Percentiles rank a stretch among this genome's conserved stretches.
These are phyloP conservation scores for Drosophila basisetae DNA, from an alignment of 2,888 invertebrate genomes.

Conservation along the genomic window DNA sequence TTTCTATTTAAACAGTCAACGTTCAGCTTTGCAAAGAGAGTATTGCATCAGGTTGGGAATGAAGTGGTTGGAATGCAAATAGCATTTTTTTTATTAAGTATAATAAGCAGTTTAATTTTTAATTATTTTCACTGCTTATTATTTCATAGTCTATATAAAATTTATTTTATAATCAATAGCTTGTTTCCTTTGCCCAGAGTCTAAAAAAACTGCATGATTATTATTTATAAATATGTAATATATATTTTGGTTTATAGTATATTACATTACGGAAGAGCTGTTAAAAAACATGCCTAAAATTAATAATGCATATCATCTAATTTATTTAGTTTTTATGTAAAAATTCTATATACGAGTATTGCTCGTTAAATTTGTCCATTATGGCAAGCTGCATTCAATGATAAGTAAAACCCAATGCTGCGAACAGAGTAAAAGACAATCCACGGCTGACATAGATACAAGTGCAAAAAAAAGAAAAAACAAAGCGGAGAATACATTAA, in stretches of 20 bases:
- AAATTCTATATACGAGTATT: neutral
- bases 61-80: neutral
- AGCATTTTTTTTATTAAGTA: neutral
- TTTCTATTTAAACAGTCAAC: neutral
- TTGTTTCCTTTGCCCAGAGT: neutral
- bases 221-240: neutral
- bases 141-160: neutral
- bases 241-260: neutral
- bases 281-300: neutral
- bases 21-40: neutral
- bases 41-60: neutral
- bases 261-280: neutral
- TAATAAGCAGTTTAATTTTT: neutral
- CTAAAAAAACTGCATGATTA: neutral
- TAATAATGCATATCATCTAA: neutral
- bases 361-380: neutral
- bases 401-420: slow-evolving; percentile 20
- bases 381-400: slow-evolving; percentile 11
- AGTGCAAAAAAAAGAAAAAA: neutral
- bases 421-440: neutral
- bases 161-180: neutral
- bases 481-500: slow-evolving; percentile 4
- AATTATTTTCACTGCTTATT: neutral
- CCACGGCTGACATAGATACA: slow-evolving; percentile 7
- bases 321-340: slow-evolving; percentile 1